Base-by-base conservation (phyloP, 2,888 invertebrate species). In the Labia minor region DNA sequence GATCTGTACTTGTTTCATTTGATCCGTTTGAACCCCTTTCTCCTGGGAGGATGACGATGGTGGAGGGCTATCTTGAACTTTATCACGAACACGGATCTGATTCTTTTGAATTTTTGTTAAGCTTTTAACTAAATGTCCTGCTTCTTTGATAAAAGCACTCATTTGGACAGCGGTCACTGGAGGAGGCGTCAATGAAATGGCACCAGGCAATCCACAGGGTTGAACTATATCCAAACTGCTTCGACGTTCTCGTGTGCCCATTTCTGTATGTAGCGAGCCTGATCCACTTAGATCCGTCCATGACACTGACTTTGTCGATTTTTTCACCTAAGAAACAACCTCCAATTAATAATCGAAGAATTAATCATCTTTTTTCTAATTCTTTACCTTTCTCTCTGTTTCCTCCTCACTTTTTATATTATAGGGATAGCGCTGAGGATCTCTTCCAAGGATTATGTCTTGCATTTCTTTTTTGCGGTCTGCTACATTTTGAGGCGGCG, bases 251-350 rank as follows among this genome's bases (percentile, higher is more conserved):
- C 49, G 14, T 2, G 3, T 14, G 49, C 49, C 63, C 37, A 68
- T 66, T 61, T 78, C 68, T 16, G 68, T 68, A 14, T 68, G 68
- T 11, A 68, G 64, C 26, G 61, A 63, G 1, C 68, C 68, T 33
- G 61, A 66, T 1, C 68, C 68, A 61, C 66, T 66, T n/a, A 68
- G 19, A 64, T 68, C 68, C 20, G 68, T 65, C 68, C 68, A 68
- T 19, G 68, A 68, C n/a, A 68, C 68, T 19, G 66, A 68, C 61
- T 63, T 66, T 1, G 26, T 14, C 21, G 19, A 20, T 37, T 20
- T 66, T 21, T 14, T 21, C 18, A 49, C 49, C 49, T 49, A 49
- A 16, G 49, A 49, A 49, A 49, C 16, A 49, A 49, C n/a, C 14
- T 14, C 49, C 16, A n/a, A 49, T 49, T 49, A 49, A 49, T 49